Evolutionary conservation across 2,797 vertebrate species (phyloP).

Genomic region (Lates japonicus): DNA sequence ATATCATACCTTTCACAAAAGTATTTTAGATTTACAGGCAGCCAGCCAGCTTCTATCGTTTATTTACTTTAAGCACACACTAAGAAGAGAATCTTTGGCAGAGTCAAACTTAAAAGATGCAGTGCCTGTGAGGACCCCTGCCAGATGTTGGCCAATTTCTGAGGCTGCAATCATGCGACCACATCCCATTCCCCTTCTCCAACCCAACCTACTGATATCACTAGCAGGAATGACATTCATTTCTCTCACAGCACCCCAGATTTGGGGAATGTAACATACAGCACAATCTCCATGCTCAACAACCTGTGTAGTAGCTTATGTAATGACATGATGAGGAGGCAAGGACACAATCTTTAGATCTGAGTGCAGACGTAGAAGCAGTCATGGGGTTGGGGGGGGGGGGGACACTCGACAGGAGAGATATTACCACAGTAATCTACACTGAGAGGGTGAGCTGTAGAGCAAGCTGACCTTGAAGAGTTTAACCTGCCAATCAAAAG

Average conservation of each 20-base stretch:
- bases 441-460: constrained; percentile 66
- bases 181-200: constrained; percentile 12
- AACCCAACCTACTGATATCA: background rate
- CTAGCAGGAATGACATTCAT: constrained; percentile 23
- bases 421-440: constrained; percentile 78
- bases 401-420: constrained; percentile 66
- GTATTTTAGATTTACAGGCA: background rate
- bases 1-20: background rate
- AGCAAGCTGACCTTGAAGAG: constrained; percentile 81
- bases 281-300: constrained; percentile 57
- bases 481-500: constrained; percentile 81
- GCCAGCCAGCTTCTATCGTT: constrained; percentile 2
- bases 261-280: constrained; percentile 27
- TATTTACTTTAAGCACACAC: constrained; percentile 11
- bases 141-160: background rate
- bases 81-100: background rate
- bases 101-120: constrained; percentile 5
- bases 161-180: constrained; percentile 28
- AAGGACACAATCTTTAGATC: constrained; percentile 73
- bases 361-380: constrained; percentile 59
- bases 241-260: constrained; percentile 12
- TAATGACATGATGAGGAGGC: constrained; percentile 54
- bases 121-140: background rate
- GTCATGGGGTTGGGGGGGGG: constrained; percentile 7
- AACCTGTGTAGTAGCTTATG: constrained; percentile 54